A percentile compares a stretch with the other conserved stretches of the same genome.
phyloP scores from a whole-genome alignment of 1,140 invertebrate species.

The Yoshiicerus persimilis region DNA sequence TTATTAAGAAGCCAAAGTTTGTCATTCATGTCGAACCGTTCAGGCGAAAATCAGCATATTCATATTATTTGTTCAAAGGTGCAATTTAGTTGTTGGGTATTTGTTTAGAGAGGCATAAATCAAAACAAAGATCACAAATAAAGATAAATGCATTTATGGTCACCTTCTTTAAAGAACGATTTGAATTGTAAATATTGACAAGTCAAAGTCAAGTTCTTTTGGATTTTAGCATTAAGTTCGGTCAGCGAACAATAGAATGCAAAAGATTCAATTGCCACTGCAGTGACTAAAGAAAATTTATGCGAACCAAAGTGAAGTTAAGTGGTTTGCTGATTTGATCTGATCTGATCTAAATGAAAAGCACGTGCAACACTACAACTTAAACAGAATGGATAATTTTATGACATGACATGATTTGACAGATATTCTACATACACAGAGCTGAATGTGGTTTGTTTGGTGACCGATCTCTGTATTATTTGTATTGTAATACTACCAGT shows the following conservation, averaged over 20 bases:
- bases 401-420: background rate
- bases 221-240: too few species aligned
- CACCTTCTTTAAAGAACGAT: too few species aligned
- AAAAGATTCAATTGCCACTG: background rate
- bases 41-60: background rate
- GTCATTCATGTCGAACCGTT: background rate
- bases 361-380: background rate
- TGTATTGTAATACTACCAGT: too few species aligned
- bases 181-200: background rate
- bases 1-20: too few species aligned
- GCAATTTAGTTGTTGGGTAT: background rate
- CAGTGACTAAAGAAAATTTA: background rate
- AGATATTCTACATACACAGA: background rate
- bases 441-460: background rate
- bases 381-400: background rate
- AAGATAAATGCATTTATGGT: background rate
- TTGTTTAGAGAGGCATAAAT: background rate
- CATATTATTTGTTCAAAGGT: background rate
- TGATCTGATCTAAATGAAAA: slow-evolving; percentile 3
- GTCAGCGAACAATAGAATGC: too few species aligned
- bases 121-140: background rate
- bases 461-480: background rate
- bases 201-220: too few species aligned
- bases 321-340: background rate
- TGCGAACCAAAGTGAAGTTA: background rate